Percentiles rank a stretch among this genome's conserved stretches.
Conservation (phyloP, 2,113 vertebrate species). For the Arenaria interpres region DNA sequence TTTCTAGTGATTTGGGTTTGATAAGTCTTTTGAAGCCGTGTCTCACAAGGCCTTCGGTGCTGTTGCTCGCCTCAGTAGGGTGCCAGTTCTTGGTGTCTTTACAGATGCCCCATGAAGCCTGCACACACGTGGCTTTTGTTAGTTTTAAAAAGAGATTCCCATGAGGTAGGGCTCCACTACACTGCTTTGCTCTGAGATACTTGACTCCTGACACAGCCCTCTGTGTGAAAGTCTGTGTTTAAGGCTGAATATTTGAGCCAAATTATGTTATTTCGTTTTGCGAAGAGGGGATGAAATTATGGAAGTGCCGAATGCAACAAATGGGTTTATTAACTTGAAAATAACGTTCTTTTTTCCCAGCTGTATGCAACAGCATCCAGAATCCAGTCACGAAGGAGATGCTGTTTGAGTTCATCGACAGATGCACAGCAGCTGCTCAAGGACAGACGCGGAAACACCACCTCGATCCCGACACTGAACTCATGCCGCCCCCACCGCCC, state of each 20-base stretch:
- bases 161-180: rapidly evolving
- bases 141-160: neutral
- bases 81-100: neutral
- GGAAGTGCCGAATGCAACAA: neutral
- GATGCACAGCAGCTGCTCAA: conserved; percentile 79
- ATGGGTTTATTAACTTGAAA: neutral
- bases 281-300: neutral
- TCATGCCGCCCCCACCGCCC: conserved; percentile 96
- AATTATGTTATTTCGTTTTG: neutral
- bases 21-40: neutral
- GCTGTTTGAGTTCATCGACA: conserved; percentile 91
- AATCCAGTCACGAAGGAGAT: conserved; percentile 96
- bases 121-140: neutral
- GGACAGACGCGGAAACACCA: conserved; percentile 83
- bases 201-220: neutral
- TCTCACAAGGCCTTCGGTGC: neutral
- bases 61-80: neutral
- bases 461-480: conserved; percentile 88
- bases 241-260: neutral
- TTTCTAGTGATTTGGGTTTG: neutral
- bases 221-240: neutral
- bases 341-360: conserved; percentile 71
- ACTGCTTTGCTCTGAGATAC: neutral
- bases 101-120: neutral
- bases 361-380: conserved; percentile 95